Conservation (phyloP, 2,113 vertebrate species). For the Rafetus swinhoei region DNA sequence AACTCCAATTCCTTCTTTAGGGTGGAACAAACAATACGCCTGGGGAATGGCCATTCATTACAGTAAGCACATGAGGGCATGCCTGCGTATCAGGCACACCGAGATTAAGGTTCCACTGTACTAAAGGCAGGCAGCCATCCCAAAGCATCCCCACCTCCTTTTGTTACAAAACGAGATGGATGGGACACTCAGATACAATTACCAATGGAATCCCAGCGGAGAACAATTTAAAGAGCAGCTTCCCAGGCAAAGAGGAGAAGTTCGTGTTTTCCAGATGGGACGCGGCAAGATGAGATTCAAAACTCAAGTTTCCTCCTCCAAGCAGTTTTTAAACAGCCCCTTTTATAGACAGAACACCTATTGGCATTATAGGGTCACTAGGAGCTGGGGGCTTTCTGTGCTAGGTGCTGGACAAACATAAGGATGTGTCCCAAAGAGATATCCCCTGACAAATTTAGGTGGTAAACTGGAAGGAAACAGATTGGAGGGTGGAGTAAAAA, state of each 20-base stretch:
- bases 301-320: neutral
- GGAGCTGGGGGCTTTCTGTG: neutral
- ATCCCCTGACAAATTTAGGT: slow-evolving; percentile 16
- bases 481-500: slow-evolving; percentile 17
- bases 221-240: neutral
- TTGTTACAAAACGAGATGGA: accelerated
- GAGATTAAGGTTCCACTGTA: neutral
- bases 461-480: slow-evolving; percentile 59
- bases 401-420: accelerated
- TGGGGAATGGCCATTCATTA: accelerated
- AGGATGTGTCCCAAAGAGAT: neutral
- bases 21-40: accelerated
- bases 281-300: accelerated
- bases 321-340: accelerated
- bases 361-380: accelerated
- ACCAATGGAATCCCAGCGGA: neutral
- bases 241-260: neutral
- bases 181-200: accelerated
- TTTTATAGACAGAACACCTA: neutral
- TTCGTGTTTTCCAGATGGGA: neutral
- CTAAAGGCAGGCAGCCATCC: accelerated
- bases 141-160: neutral
- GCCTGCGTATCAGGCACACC: accelerated
- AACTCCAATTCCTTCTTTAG: neutral
- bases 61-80: accelerated